Conservation (phyloP, 2,113 vertebrate species). For the Athene cunicularia region DNA sequence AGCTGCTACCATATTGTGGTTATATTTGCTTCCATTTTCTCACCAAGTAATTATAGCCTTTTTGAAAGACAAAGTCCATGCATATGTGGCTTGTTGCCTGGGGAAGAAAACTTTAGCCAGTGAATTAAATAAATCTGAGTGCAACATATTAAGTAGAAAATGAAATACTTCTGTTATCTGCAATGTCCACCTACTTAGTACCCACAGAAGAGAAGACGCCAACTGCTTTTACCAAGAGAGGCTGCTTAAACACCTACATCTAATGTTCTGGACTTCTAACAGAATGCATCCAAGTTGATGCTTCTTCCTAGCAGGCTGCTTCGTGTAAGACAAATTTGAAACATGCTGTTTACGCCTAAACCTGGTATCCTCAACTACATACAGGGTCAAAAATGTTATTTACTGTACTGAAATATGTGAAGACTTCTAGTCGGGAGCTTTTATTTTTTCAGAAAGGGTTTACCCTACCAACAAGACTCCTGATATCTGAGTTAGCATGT, state of each 20-base stretch:
- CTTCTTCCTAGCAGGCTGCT: background rate
- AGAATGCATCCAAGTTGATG: background rate
- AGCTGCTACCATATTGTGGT: background rate
- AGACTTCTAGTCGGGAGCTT: background rate
- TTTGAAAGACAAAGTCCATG: background rate
- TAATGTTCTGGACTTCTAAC: background rate
- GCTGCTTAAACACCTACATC: background rate
- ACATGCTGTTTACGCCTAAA: background rate
- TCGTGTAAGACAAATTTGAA: background rate
- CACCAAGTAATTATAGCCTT: background rate
- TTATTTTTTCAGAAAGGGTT: background rate
- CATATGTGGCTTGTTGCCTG: background rate
- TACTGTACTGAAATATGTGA: background rate
- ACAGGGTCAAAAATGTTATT: background rate
- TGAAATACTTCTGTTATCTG: background rate
- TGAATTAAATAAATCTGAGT: background rate
- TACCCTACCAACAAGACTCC: background rate
- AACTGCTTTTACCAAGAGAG: background rate
- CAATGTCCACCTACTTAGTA: background rate
- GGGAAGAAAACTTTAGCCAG: background rate
- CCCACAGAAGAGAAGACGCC: background rate
- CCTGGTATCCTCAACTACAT: background rate
- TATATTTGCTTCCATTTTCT: background rate
- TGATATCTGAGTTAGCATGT: background rate
- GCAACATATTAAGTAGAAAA: background rate